Evolutionary conservation across 1,140 invertebrate species (phyloP), one percentile per base, ranked within the genome.

Genomic region (Brachionus sp.): DNA sequence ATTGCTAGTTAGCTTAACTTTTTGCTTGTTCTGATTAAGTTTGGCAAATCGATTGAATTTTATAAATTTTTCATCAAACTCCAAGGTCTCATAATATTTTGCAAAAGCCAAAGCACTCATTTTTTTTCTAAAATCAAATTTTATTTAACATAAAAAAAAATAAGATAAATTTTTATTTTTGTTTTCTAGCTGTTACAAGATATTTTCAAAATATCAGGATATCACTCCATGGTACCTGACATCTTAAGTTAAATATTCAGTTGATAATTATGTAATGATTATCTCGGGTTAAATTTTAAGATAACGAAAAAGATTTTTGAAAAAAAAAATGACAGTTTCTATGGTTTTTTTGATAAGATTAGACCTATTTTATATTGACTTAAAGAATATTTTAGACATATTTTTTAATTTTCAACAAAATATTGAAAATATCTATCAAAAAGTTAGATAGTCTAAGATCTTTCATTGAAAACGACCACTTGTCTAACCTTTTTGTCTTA

Each of bases 61-160:
- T 3, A 70, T 70, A 70, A 39, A 70, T 70, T 70, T 70, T 70
- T 70, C 37, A n/a, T 70, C 66, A 39, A 39, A 70, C 7, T 33
- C 13, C n/a, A 70, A 39, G 39, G n/a, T 70, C 37, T 70, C 33
- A 39, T 70, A 70, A 33, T 70, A 70, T 70, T 70, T 39, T 37
- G 66, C 23, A 16, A 70, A 70, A 39, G 66, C 66, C 37, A 19
- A 12, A 37, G 66, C 10, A 9, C 33, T 39, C 66, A 70, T 70
- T 70, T 66, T 66, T n/a, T 3, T 29, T 66, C 25, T 66, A 33
- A 37, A 33, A 13, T 66, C 10, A 39, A 39, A 70, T 37, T 35
- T 46, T 75, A 46, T 75, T 75, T 75, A 5, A 46, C 9, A 50
- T 46, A 75, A 75, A 75, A 75, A 5, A 13, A 66, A 25, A 29